Evolutionary conservation across 2,113 vertebrate genomes (phyloP), one percentile per base, ranked within the genome.

Genomic region (Polypterus senegalus): DNA sequence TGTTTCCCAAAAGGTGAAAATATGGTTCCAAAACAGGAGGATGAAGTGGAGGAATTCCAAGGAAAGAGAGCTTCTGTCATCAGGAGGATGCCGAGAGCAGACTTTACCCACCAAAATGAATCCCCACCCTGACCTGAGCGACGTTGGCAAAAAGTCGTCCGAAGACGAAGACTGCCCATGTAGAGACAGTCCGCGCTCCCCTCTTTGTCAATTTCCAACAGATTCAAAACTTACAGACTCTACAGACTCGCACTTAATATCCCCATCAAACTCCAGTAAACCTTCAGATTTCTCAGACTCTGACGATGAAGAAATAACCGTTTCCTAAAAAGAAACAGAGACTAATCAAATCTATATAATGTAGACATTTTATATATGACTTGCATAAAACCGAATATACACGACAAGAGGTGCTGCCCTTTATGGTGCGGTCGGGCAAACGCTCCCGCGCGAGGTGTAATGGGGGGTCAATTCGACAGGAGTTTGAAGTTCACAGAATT

Each of bases 21-120:
- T 99, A 75, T 99, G 96, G 96, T 98, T 99, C 76, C 96, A 99
- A 71, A 99, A 99, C 77, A 83, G 95, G 59, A 86, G 96, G 68
- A 99, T 99, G 96, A 99, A 99, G 62, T 99, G 95, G 96, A 87
- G 96, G 48, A 99, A 99, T 77, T 99, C 91, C 49, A 99, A 98
- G 68, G 96, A 98, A 65, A 77, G 95, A n/a, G 96, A 98, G 72
- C 89, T 99, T 7, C 81, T 99, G 60, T 97, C 94, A 0, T 91
- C 93, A 0, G 95, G 96, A 0, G 96, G 96, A 58, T 95, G 95
- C 73, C 81, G 96, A 5, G 94, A 99, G 61, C 96, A 98, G 78
- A 98, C 96, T 3, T 80, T 98, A 1, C 96, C 96, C 67, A 98
- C 93, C 63, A 99, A 94, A 66, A 88, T 94, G 77, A 99, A 99